Conservation (phyloP, 2,113 vertebrate genomes). For the Sclerurus mexicanus region DNA sequence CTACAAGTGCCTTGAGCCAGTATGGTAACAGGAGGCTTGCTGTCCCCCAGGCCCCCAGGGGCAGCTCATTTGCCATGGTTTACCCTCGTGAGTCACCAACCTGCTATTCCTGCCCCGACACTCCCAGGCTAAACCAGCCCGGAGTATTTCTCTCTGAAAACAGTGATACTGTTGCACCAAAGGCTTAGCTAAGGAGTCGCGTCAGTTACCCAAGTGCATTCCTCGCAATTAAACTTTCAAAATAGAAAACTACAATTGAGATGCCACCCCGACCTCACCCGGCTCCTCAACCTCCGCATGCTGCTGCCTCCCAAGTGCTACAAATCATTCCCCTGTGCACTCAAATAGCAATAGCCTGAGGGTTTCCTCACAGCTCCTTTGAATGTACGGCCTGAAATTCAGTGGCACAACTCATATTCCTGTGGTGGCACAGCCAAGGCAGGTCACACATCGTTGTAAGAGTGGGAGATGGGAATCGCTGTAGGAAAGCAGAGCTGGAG, state of each 20-base stretch:
- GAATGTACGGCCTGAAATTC: background rate
- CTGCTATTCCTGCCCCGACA: background rate
- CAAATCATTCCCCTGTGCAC: background rate
- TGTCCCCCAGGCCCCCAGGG: background rate
- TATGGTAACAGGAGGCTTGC: accelerated
- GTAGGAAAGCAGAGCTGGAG: background rate
- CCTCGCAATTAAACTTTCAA: background rate
- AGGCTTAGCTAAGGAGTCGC: background rate
- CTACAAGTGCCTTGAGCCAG: background rate
- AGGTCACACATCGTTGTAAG: accelerated
- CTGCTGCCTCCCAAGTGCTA: accelerated
- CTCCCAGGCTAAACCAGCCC: background rate
- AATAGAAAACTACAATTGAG: background rate
- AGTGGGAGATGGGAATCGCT: background rate
- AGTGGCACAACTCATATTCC: accelerated
- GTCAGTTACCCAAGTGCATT: background rate
- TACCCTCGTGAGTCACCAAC: background rate
- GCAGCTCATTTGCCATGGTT: background rate
- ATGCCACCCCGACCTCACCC: background rate
- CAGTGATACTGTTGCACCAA: constrained; percentile 28
- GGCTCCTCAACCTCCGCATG: background rate
- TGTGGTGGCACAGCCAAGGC: accelerated
- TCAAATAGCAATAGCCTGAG: background rate
- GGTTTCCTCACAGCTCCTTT: background rate
- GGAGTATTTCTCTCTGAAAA: background rate